Conservation (phyloP, 92 coral and sea anemone genomes). For the Isaurus tuberculatus region DNA sequence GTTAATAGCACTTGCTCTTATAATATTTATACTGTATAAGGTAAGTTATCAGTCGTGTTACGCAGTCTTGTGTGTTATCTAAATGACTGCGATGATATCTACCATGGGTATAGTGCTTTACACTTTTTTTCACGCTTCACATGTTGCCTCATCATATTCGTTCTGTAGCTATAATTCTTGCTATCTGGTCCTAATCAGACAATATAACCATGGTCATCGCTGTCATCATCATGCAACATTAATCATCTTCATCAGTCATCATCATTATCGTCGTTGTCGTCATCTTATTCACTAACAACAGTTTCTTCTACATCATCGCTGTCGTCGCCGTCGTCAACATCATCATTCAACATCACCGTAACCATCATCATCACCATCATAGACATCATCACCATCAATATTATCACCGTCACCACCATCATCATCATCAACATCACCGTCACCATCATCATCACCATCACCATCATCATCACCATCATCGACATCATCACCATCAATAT, state of each 20-base stretch:
- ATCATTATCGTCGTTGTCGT: background rate
- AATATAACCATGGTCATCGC: too few relatives aligned
- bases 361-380: background rate
- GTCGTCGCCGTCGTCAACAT: background rate
- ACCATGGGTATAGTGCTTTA: too few relatives aligned
- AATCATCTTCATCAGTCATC: background rate
- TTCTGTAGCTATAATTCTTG: too few relatives aligned
- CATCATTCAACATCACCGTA: background rate
- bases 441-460: background rate
- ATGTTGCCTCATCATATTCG: too few relatives aligned
- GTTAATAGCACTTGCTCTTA: conserved; percentile 71
- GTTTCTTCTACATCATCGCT: too few relatives aligned
- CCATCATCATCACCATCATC: background rate
- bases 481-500: too few relatives aligned
- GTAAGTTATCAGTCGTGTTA: conserved; percentile 52
- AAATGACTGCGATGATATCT: too few relatives aligned
- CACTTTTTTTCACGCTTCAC: too few relatives aligned
- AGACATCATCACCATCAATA: background rate
- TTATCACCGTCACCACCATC: background rate
- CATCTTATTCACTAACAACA: background rate
- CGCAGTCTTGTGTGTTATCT: background rate
- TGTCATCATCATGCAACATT: too few relatives aligned
- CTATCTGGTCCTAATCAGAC: too few relatives aligned
- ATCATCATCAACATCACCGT: background rate
- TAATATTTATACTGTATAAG: conserved; percentile 84